Base-by-base conservation (phyloP, 2,113 vertebrate species). In the Australoheros scitulus region DNA sequence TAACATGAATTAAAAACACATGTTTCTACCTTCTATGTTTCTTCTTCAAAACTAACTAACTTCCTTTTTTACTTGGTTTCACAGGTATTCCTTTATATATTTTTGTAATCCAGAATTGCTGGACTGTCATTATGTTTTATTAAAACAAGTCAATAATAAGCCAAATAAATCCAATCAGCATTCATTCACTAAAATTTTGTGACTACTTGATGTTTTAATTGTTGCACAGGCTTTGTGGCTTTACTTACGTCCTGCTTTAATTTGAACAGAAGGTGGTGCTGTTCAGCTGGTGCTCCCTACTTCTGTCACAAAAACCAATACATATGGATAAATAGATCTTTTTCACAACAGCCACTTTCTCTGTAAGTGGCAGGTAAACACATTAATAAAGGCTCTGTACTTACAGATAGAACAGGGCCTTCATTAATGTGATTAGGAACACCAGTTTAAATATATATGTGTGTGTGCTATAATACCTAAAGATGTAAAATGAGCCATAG, bases 231-330 rank as follows among this genome's bases (percentile, higher is more conserved):
- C 26, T 26, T 26, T 26, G 26, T 26, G 11, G 20, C 11, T 63
- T 63, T 38, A 2, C 7, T 60, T 29, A 32, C 32, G 14, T 64
- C 20, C 36, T 36, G 15, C 55, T 34, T 72, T 32, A 2, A 34
- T 57, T 36, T 74, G 14, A 83, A 83, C 76, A 68, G 80, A 72
- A 61, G 86, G 70, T 78, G 65, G 47, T 6, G 26, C 41, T 81
- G 13, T 83, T 83, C 64, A 29, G 26, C 22, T 29, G 22, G 26
- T 70, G 47, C 24, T 29, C 24, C 0, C 24, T 11, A 41, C 14
- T 29, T 65, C 70, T 15, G 47, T 68, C 22, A n/a, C 24, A 3
- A 15, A 13, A 50, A 11, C 47, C 41, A 43, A 43, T 13, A 43
- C 13, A 4, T 11, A 41, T 41, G 38, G 10, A 11, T 41, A 15